A percentile compares a stretch with the other conserved stretches of the same genome.
Evolutionary conservation across 23 tunicate genomes (phyloP).

Genomic region (Corella eumyota): DNA sequence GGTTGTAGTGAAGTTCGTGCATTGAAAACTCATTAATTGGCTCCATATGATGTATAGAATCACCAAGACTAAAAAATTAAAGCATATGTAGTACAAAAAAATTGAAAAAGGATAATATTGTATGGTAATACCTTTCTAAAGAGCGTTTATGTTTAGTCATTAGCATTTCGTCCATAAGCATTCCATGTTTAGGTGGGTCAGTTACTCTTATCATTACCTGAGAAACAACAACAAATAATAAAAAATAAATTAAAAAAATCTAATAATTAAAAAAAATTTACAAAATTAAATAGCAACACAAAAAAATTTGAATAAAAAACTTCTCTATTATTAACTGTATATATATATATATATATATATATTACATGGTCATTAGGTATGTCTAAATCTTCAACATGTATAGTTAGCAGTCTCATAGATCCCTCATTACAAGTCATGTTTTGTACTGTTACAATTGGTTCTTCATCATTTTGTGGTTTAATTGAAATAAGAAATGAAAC

Average conservation of each 20-base stretch:
- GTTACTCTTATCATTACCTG: slow-evolving; percentile 73
- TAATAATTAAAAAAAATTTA: too few species aligned
- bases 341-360: too few species aligned
- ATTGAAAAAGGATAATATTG: too few species aligned
- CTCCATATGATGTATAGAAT: slow-evolving; percentile 60
- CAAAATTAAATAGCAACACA: too few species aligned
- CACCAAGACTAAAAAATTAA: too few species aligned
- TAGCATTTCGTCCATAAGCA: slow-evolving; percentile 84
- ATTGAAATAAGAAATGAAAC: slow-evolving; percentile 72
- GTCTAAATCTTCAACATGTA: slow-evolving; percentile 57
- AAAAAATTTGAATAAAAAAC: too few species aligned
- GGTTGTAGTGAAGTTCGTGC: slow-evolving; percentile 22
- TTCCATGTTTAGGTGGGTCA: slow-evolving; percentile 65
- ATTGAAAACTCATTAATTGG: slow-evolving; percentile 60
- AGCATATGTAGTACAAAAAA: too few species aligned
- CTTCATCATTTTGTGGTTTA: slow-evolving; percentile 74
- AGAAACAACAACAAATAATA: background rate
- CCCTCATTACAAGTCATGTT: slow-evolving; percentile 84
- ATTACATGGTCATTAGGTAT: slow-evolving; percentile 63
- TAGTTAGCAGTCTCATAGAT: slow-evolving; percentile 22
- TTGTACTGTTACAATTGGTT: slow-evolving; percentile 22
- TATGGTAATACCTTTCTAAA: too few species aligned
- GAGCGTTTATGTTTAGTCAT: too few species aligned
- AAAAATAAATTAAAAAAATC: background rate
- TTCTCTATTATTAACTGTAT: too few species aligned